A percentile compares a stretch with the other conserved stretches of the same genome.
Evolutionary conservation across 2,113 vertebrate species (phyloP).

Genomic region (Okapia johnstoni): DNA sequence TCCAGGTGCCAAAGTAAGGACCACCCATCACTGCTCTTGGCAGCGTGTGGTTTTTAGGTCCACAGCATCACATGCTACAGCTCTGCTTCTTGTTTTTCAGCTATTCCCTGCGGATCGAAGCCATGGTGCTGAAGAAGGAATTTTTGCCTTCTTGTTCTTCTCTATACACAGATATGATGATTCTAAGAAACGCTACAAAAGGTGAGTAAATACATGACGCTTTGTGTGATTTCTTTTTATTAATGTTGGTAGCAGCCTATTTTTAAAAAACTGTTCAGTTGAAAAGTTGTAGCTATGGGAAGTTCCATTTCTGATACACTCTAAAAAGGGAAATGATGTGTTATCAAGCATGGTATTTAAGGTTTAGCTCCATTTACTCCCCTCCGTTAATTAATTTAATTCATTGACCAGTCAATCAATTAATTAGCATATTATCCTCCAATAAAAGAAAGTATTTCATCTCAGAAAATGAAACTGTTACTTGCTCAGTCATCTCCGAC

Average conservation of each 20-base stretch:
- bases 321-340: background rate
- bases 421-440: constrained; percentile 11
- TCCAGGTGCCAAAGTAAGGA: constrained; percentile 95
- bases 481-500: fast-evolving
- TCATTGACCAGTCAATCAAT: background rate
- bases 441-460: background rate
- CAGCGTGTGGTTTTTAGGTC: background rate
- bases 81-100: constrained; percentile 79
- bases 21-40: constrained; percentile 42
- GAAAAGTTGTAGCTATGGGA: background rate
- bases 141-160: constrained; percentile 90
- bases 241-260: constrained; percentile 32
- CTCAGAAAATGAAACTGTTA: background rate
- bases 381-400: background rate
- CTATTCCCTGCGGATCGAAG: constrained; percentile 94
- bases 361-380: background rate
- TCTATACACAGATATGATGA: constrained; percentile 88
- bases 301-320: background rate
- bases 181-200: constrained; percentile 89
- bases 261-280: background rate
- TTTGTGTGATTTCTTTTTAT: constrained; percentile 57
- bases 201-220: constrained; percentile 80
- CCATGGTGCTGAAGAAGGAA: constrained; percentile 94
- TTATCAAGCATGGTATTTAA: background rate
- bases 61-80: constrained; percentile 34